Evolutionary conservation across 2,113 vertebrate genomes (phyloP), one percentile per base, ranked within the genome.

Genomic region (Cathartes aura): DNA sequence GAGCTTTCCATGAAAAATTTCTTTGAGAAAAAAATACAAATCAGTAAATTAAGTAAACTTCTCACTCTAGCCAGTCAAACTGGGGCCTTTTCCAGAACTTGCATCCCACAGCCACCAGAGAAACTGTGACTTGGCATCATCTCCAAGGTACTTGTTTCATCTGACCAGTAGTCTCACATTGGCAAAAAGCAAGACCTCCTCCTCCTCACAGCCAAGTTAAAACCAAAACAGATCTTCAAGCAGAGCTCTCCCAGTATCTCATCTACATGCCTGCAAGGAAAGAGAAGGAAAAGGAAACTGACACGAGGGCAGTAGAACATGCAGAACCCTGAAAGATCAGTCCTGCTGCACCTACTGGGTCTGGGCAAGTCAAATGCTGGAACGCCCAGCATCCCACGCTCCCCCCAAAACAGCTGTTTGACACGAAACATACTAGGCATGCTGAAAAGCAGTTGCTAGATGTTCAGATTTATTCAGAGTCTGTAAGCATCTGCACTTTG

Each of bases 1-100:
- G 18, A 95, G 71, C 45, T 80, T 92, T 82, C 73, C 72, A 85
- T 55, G 53, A 89, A 93, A 94, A 97, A 95, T 14, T 75, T 47
- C 55, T 93, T 73, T 17, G 56, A 94, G 36, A 89, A 93, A 93
- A 92, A 93, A 92, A 52, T 38, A 80, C n/a, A 45, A 47, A 91
- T 52, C 50, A 29, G 59, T 86, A 81, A 90, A 72, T 70, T n/a
- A 76, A 78, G 50, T 62, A 95, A 93, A 82, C 18, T 91, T 88
- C 71, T 82, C 32, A 55, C 50, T 76, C 66, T 55, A 83, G 32
- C 19, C 67, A 94, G 72, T 55, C 34, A 62, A 92, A 73, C 29
- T 17, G 27, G 5, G 62, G 53, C 32, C 36, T 50, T 73, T 91
- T 82, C 34, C 50, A 87, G 67, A 94, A 72, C 36, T 58, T 70